Evolutionary conservation across 2,797 vertebrate genomes (phyloP).

Genomic region (Catamblyrhynchus diadema): DNA sequence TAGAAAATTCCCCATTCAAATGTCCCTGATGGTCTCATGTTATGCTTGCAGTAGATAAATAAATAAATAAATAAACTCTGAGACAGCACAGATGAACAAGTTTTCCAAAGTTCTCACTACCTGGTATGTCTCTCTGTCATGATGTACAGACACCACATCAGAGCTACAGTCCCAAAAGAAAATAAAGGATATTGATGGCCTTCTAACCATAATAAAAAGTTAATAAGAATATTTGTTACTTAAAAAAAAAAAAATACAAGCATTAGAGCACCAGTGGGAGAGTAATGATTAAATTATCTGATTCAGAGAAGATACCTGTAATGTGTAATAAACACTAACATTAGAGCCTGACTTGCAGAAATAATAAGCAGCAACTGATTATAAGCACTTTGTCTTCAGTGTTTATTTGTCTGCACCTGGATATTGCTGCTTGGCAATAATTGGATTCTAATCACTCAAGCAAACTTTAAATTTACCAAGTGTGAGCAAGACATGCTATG

Average conservation of each 20-base stretch:
- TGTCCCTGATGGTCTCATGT: not conserved
- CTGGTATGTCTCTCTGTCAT: not conserved
- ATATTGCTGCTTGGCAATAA: constrained; percentile 55
- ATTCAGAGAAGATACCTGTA: constrained; percentile 20
- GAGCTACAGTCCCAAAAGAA: not conserved
- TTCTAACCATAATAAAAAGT: not conserved
- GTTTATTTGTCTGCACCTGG: constrained; percentile 60
- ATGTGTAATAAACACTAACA: constrained; percentile 31
- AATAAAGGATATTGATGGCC: not conserved
- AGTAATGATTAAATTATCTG: constrained; percentile 40
- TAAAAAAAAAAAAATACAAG: not conserved
- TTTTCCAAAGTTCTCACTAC: not conserved
- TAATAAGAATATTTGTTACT: not conserved
- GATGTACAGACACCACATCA: not conserved
- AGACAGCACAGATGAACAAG: not conserved
- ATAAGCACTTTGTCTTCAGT: constrained; percentile 37
- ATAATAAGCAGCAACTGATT: constrained; percentile 52
- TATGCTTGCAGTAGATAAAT: not conserved
- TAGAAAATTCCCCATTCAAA: not conserved
- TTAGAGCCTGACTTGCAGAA: not conserved
- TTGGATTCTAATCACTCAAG: constrained; percentile 45
- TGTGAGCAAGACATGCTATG: constrained; percentile 1
- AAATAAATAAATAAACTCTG: not conserved
- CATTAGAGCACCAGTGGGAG: not conserved
- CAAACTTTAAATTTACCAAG: constrained; percentile 54